These are phyloP conservation scores for Neosalanx taihuensis DNA, from an alignment of 2,797 vertebrate species.

Conservation along the genomic window DNA sequence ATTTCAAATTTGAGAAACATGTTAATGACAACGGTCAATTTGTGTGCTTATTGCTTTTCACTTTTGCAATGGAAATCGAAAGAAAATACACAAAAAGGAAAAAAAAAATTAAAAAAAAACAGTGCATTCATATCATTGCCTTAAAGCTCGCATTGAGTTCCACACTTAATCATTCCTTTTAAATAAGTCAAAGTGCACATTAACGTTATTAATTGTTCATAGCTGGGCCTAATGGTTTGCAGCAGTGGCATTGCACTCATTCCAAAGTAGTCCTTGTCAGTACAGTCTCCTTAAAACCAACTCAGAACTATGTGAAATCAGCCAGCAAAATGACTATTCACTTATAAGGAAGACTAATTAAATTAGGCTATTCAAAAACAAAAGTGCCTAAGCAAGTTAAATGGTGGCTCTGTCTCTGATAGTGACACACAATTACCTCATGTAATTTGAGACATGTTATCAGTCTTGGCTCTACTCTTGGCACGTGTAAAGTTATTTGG, in stretches of 20 bases:
- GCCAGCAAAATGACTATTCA: conserved; percentile 47
- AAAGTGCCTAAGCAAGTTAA: no score
- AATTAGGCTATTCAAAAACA: conserved; percentile 35
- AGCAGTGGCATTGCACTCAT: conserved; percentile 31
- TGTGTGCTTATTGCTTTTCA: conserved; percentile 17
- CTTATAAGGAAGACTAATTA: conserved; percentile 35
- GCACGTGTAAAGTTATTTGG: conserved; percentile 37
- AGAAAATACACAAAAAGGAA: neutral
- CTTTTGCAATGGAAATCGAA: conserved; percentile 31
- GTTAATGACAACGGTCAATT: conserved; percentile 20
- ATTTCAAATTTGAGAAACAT: conserved; percentile 15
- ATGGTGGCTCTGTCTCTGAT: conserved; percentile 9
- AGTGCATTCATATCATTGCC: conserved; percentile 4
- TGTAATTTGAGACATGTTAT: conserved; percentile 29
- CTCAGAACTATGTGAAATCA: conserved; percentile 52
- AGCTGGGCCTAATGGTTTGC: conserved; percentile 12
- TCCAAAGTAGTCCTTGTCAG: conserved; percentile 35
- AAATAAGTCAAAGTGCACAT: conserved; percentile 30
- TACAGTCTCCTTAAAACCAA: conserved; percentile 15
- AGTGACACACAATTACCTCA: conserved; percentile 36
- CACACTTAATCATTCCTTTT: conserved; percentile 39
- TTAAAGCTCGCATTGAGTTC: conserved; percentile 24
- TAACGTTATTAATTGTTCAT: no score
- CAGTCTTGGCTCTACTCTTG: conserved; percentile 43
- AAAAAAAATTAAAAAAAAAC: neutral